A percentile compares a stretch with the other conserved stretches of the same genome.
Evolutionary conservation across 53 echinoderm and acorn worm genomes (phyloP).

Genomic region (Echinarachnius parma): DNA sequence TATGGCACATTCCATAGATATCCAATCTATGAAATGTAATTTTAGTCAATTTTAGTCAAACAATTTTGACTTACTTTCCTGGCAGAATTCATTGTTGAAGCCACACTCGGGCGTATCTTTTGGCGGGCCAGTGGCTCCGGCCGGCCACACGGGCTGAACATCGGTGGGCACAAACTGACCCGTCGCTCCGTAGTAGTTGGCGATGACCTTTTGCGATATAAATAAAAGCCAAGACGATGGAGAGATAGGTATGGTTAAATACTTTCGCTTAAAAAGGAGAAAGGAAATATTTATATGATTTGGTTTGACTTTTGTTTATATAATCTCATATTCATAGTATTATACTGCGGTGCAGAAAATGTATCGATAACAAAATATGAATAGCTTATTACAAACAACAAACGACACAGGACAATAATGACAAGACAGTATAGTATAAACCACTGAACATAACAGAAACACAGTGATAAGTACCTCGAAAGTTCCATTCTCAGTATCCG

Average conservation of each 20-base stretch:
- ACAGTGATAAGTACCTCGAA: constrained; percentile 53
- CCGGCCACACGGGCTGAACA: constrained; percentile 66
- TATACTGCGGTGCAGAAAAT: no score
- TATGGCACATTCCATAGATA: no score
- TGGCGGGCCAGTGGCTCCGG: constrained; percentile 59
- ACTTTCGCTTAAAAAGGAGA: neutral
- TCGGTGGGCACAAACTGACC: constrained; percentile 40
- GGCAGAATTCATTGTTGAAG: constrained; percentile 58
- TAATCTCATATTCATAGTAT: no score
- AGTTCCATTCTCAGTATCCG: constrained; percentile 66
- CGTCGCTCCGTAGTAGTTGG: constrained; percentile 68
- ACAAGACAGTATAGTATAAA: no score
- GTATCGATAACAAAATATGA: no score
- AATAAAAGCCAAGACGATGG: no score
- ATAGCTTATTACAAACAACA: no score
- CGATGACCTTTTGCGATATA: constrained; percentile 66
- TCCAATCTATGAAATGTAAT: no score
- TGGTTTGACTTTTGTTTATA: no score
- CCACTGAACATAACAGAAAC: neutral
- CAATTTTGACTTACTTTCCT: neutral
- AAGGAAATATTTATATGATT: neutral
- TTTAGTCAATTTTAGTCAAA: no score
- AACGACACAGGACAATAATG: no score
- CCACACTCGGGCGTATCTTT: constrained; percentile 76
- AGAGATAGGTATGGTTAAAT: neutral